Evolutionary conservation across 2,797 vertebrate species (phyloP).

Genomic region (Urocyon cinereoargenteus): DNA sequence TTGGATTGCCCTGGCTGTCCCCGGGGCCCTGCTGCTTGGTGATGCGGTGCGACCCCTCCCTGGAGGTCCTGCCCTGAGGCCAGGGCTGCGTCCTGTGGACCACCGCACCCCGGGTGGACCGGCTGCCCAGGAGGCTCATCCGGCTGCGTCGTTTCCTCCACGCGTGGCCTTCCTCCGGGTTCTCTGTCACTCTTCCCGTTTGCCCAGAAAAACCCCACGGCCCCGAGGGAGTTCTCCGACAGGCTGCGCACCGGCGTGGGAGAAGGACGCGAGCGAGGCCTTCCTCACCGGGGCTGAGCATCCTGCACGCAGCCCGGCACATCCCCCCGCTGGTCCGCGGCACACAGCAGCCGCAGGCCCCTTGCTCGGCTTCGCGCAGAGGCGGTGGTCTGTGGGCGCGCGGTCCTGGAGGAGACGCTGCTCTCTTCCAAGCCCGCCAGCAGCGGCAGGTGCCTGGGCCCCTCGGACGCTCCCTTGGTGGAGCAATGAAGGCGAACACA

Average conservation of each 20-base stretch:
- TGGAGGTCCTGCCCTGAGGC: too few relatives aligned
- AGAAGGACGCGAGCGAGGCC: constrained; percentile 91
- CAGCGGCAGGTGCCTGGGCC: constrained; percentile 96
- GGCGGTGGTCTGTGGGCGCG: constrained; percentile 96
- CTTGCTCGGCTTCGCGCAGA: constrained; percentile 86
- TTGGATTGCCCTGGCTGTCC: constrained; percentile 99
- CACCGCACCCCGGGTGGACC: fast-evolving
- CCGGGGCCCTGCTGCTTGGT: constrained; percentile 62
- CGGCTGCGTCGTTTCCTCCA: constrained; percentile 89
- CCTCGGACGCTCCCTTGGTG: constrained; percentile 98
- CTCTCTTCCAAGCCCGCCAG: constrained; percentile 96
- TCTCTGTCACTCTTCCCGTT: constrained; percentile 98
- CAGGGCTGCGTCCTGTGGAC: too few relatives aligned
- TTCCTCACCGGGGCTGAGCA: too few relatives aligned
- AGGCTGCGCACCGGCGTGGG: constrained; percentile 97
- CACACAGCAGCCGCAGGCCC: too few relatives aligned
- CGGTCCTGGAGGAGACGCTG: constrained; percentile 93
- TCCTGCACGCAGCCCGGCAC: too few relatives aligned
- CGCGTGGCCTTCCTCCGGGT: constrained; percentile 98
- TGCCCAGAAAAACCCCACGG: constrained; percentile 99
- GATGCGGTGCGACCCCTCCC: too few relatives aligned
- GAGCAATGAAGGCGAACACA: constrained; percentile 97
- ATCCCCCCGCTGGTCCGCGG: too few relatives aligned
- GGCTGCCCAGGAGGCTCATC: too few relatives aligned
- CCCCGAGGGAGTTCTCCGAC: constrained; percentile 98